Evolutionary conservation across 2,888 invertebrate genomes (phyloP).

Genomic region (Tachystola acroxantha): DNA sequence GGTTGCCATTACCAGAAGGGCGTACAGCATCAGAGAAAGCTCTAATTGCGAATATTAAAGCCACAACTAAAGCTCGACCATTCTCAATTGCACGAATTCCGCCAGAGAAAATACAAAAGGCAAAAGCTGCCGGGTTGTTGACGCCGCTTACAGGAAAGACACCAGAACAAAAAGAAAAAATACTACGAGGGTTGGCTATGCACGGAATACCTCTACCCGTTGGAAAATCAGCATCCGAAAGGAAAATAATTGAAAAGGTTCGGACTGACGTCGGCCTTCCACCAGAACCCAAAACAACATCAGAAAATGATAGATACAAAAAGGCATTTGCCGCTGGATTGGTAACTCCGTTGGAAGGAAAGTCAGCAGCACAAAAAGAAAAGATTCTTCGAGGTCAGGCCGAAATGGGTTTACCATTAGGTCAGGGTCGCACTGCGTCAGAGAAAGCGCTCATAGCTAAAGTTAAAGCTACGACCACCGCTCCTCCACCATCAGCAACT

Average conservation of each 20-base stretch:
- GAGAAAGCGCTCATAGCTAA: conserved; percentile 24
- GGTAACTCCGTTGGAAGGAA: conserved; percentile 24
- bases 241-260: conserved; percentile 6
- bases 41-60: conserved; percentile 6
- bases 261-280: conserved; percentile 10
- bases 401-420: conserved; percentile 23
- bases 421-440: conserved; percentile 28
- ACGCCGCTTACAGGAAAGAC: conserved; percentile 25
- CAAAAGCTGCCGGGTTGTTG: conserved; percentile 20
- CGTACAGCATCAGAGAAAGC: conserved; percentile 11
- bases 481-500: neutral
- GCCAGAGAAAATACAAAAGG: conserved; percentile 19
- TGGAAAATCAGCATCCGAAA: conserved; percentile 9
- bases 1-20: conserved; percentile 26
- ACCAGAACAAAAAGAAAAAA: conserved; percentile 17
- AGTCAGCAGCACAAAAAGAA: conserved; percentile 25
- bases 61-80: conserved; percentile 4
- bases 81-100: conserved; percentile 6
- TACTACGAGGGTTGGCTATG: conserved; percentile 12
- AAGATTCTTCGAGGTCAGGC: conserved; percentile 21
- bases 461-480: conserved; percentile 12
- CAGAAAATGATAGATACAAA: conserved; percentile 18
- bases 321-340: conserved; percentile 27
- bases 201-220: conserved; percentile 13
- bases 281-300: conserved; percentile 23